Evolutionary conservation across 1,140 invertebrate genomes (phyloP), one percentile per base, ranked within the genome.

Genomic region (Manduca sexta): DNA sequence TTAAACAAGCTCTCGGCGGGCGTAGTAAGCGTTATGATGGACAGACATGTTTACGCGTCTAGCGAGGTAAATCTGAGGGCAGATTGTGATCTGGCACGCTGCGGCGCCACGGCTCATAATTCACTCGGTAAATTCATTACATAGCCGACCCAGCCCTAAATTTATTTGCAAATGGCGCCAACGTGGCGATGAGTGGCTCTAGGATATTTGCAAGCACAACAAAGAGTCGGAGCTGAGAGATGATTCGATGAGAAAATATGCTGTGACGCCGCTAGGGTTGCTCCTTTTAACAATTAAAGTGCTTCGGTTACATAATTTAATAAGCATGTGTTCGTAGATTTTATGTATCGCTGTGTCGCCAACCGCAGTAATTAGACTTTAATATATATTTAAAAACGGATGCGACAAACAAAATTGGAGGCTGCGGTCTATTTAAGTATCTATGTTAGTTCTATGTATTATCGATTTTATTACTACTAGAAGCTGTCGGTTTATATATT

Each of bases 161-260:
- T 80, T 83, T 83, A 84, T 81, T 72, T 72, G 72, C 72, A 62
- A 70, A 70, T 68, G 79, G 79, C 79, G 79, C 76, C 76, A 70
- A 62, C 45, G 56, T 41, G 58, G 68, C 74, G 79, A 75, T 69
- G 66, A 72, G 56, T 64, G 59, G 63, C 59, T 64, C 73, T 70
- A 75, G 57, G 54, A 63, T 63, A 68, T 70, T 67, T 68, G 52
- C 57, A 69, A 69, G 58, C 56, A 57, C 60, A 71, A 68, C 60
- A 65, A 65, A 58, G 50, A 54, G 56, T 49, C 60, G 51, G 13
- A 37, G 5, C 43, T 35, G 39, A 47, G 47, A 52, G 48, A 54
- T 34, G 38, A 49, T 16, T 39, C 33, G 47, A 38, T 46, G 16
- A 40, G 16, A 49, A 44, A 49, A 55, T 54, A 33, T 34, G 34